Percentiles rank a stretch among this genome's conserved stretches.
Evolutionary conservation across 2,797 vertebrate genomes (phyloP).

Genomic region (Australoheros facetus): DNA sequence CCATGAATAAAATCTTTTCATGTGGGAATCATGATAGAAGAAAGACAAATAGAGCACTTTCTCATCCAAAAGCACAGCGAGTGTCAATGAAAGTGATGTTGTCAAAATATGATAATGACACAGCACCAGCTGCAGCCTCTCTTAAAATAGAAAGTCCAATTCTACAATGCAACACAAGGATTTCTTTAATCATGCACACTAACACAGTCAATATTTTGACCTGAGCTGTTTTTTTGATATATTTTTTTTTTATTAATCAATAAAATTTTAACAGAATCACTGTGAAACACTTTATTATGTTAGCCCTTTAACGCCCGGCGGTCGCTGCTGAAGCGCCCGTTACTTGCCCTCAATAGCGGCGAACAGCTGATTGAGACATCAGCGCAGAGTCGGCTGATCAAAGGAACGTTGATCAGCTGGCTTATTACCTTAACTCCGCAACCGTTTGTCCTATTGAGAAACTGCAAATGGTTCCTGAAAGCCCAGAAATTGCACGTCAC

Average conservation of each 20-base stretch:
- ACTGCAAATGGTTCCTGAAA: too few species aligned
- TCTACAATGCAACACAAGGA: background rate
- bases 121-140: conserved; percentile 21
- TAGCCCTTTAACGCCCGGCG: background rate
- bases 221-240: background rate
- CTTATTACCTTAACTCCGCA: too few species aligned
- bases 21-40: conserved; percentile 49
- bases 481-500: too few species aligned
- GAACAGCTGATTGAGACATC: too few species aligned
- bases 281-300: background rate
- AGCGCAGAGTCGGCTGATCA: too few species aligned
- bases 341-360: too few species aligned
- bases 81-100: conserved; percentile 48
- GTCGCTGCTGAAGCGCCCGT: too few species aligned
- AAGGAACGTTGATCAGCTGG: too few species aligned
- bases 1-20: conserved; percentile 68
- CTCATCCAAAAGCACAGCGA: conserved; percentile 28
- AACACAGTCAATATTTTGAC: conserved; percentile 14
- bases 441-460: too few species aligned
- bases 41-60: conserved; percentile 59
- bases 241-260: background rate
- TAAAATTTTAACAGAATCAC: background rate
- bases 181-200: conserved; percentile 19
- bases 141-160: conserved; percentile 30
- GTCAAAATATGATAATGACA: conserved; percentile 43